Percentiles rank a stretch among this genome's conserved stretches.
Conservation (phyloP, 2,797 vertebrate species). For the Eulemur albifrons region DNA sequence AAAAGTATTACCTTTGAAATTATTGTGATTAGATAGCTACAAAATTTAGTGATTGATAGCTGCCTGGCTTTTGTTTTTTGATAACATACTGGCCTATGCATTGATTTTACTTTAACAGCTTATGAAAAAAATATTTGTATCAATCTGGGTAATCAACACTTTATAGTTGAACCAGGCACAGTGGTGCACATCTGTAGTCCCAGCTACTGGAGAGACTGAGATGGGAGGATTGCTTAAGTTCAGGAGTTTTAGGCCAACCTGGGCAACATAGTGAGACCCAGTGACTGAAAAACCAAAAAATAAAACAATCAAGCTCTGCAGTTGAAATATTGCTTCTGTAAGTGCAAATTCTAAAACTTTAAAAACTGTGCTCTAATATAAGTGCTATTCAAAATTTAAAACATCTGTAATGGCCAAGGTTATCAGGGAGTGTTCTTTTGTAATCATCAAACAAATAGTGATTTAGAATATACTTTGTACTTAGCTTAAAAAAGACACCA, state of each 20-base stretch:
- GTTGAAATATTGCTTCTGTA: not conserved
- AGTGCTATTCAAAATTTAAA: constrained; percentile 11
- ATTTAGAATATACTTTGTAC: constrained; percentile 13
- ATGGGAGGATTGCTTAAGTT: not conserved
- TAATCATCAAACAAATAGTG: not conserved
- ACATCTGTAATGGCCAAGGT: not conserved
- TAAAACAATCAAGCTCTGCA: not conserved
- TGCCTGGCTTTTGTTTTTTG: not conserved
- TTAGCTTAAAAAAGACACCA: not conserved
- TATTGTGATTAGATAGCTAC: not conserved
- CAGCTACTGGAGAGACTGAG: not conserved
- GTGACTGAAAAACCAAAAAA: not conserved
- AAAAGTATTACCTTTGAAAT: not conserved
- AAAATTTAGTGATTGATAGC: not conserved
- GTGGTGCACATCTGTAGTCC: not conserved
- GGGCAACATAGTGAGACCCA: not conserved
- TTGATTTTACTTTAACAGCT: not conserved
- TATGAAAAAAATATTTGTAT: not conserved
- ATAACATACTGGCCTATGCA: not conserved
- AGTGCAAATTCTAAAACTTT: not conserved
- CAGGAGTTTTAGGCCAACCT: not conserved
- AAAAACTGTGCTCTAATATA: not conserved
- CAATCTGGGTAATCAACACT: not conserved
- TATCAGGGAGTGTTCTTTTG: not conserved
- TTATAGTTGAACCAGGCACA: not conserved